Evolutionary conservation across 2,888 invertebrate genomes (phyloP).

Genomic region (Cylloceria caligata): DNA sequence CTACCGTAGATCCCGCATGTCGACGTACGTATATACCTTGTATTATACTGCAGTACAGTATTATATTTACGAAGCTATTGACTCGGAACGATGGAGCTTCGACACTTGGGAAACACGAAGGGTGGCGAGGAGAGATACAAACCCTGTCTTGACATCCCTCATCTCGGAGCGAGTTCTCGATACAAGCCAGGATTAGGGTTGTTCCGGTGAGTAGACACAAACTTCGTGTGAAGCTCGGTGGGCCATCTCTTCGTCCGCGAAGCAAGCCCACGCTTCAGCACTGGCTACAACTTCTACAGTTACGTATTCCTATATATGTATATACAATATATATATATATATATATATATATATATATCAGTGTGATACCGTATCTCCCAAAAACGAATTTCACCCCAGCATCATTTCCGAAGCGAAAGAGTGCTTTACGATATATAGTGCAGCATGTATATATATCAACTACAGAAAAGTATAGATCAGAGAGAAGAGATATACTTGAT

Average conservation of each 20-base stretch:
- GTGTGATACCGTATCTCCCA: slow-evolving; percentile 31
- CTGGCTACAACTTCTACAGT: slow-evolving; percentile 49
- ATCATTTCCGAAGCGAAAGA: slow-evolving; percentile 46
- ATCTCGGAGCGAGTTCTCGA: slow-evolving; percentile 49
- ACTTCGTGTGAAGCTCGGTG: slow-evolving; percentile 57
- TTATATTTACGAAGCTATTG: slow-evolving; percentile 56
- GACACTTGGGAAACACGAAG: slow-evolving; percentile 53
- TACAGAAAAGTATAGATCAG: neutral
- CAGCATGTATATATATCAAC: neutral
- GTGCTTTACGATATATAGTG: slow-evolving; percentile 14
- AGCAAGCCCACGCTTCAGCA: slow-evolving; percentile 51
- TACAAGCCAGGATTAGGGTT: slow-evolving; percentile 64
- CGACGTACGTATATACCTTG: neutral
- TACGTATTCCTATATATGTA: slow-evolving; percentile 4
- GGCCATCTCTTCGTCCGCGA: slow-evolving; percentile 52
- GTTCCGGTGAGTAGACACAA: slow-evolving; percentile 61
- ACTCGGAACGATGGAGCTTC: slow-evolving; percentile 62
- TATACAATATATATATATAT: slow-evolving; percentile 18
- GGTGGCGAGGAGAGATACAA: slow-evolving; percentile 60
- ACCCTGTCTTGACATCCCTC: slow-evolving; percentile 33
- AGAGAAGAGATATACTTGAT: slow-evolving; percentile 17
- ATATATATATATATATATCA: slow-evolving; percentile 19
- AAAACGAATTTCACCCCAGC: slow-evolving; percentile 53
- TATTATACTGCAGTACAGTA: slow-evolving; percentile 30
- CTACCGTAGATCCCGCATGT: neutral